phyloP scores from a whole-genome alignment of 2,797 vertebrate genomes.

The Synaphobranchus kaupii region DNA sequence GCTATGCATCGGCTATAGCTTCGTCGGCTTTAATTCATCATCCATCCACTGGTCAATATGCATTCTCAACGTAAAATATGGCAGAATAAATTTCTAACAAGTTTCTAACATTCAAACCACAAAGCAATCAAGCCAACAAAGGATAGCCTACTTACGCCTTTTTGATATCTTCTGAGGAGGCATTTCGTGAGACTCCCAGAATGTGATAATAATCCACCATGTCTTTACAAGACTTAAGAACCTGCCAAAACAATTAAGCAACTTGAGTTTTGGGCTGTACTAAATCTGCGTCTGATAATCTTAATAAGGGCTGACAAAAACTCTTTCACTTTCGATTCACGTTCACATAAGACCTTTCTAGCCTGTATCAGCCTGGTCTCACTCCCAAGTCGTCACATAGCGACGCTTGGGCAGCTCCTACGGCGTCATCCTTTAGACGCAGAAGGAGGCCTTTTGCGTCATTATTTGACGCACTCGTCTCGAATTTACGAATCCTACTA shows the following conservation, averaged over 20 bases:
- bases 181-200: conserved; percentile 83
- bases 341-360: neutral
- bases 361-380: too few species aligned
- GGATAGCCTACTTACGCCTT: conserved; percentile 85
- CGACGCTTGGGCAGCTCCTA: too few species aligned
- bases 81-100: neutral
- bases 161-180: conserved; percentile 92
- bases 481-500: too few species aligned
- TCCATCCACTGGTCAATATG: too few species aligned
- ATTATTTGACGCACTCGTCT: too few species aligned
- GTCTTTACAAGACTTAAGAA: conserved; percentile 42
- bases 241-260: conserved; percentile 37
- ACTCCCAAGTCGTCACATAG: too few species aligned
- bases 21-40: too few species aligned
- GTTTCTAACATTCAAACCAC: neutral
- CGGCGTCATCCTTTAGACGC: too few species aligned
- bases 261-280: neutral
- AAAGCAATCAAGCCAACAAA: neutral
- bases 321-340: neutral
- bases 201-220: conserved; percentile 96
- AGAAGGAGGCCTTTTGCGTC: too few species aligned
- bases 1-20: too few species aligned
- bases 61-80: too few species aligned
- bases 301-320: neutral
- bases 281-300: neutral